Base-by-base conservation (phyloP, 2,888 invertebrate species). In the Molorchus minor region DNA sequence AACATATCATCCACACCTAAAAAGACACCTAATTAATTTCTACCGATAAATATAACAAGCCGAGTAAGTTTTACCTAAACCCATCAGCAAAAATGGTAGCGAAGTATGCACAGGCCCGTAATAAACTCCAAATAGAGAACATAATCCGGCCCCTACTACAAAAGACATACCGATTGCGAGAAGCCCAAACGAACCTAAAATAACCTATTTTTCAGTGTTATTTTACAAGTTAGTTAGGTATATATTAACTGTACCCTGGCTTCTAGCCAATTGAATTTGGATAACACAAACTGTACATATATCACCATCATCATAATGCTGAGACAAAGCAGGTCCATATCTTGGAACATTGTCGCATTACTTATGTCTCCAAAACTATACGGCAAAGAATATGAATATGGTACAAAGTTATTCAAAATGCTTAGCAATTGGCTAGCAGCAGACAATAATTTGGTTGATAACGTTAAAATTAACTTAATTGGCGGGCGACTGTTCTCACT, bases 31-130 rank as follows among this genome's bases (percentile, higher is more conserved):
- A 5, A 25, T 5, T 25, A 25, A 25, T 8, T 4, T 5, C 5
- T 8, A 25, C 38, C 4, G 15, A 43, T 25, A 25, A 19, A 3
- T 10, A 1, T 30, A 3, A n/a, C 12, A 45, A 10, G 25, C 33
- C n/a, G n/a, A n/a, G n/a, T n/a, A n/a, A 44, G 13, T 35, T 35
- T 65, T 72, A 71, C 85, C 84, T 68, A 92, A 84, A 61, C 93
- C 93, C 85, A 93, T 87, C 12, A 94, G 77, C 57, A 94, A 83
- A 79, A 94, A 93, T 3, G 93, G 93, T 60, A 93, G 80, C 10
- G 92, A 90, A 7, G 90, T 88, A 77, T 94, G 93, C 0, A 93
- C 88, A 0, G 93, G 93, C 1, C 93, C 92, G 77, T 91, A 93
- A 21, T 89, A 85, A 29, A 92, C 82, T 4, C 89, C 88, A 56